Evolutionary conservation across 1,140 invertebrate species (phyloP), one percentile per base, ranked within the genome.

Genomic region (Dolichoris vasculosae): DNA sequence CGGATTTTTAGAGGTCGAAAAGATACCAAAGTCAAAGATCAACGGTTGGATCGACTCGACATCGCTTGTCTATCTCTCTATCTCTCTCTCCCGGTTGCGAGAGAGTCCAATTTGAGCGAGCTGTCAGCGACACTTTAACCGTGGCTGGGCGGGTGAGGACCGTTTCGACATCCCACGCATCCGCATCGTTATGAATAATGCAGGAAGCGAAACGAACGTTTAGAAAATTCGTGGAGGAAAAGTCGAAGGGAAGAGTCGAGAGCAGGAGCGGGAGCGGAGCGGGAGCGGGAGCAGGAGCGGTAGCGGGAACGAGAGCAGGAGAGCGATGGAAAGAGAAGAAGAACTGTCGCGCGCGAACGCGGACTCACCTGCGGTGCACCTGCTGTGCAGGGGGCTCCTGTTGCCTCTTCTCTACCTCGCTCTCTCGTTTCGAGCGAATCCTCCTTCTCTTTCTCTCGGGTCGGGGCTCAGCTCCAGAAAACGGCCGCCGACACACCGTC

Each of bases 341-440:
- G 51, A 20, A 9, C 59, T 82, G 77, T 55, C 73, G 51, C 32
- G 59, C 79, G 78, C 78, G 23, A 59, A n/a, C 46, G 67, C 81
- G 80, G 84, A 89, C 89, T 89, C 89, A 89, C 89, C 89, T 89
- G 89, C 88, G 73, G 87, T 87, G 88, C 89, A 89, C 88, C 89
- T 89, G 89, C 89, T 89, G 88, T 81, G 86, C 89, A 89, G 89
- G 89, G 89, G 85, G 85, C 85, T 86, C 75, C 51, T 30, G 32
- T 20, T 26, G 51, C 51, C 51, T 32, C 76, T 55, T 46, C 51
- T 63, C 48, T 59, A 59, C 55, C 55, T 59, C 23, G 55, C 55
- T 59, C 55, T 59, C 48, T 78, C 76, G 48, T 51, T 78, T 32
- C 23, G 23, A 59, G 23, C 2, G 55, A 20, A 26, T 78, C 23